These are phyloP conservation scores for Cichlasoma orientale DNA, from an alignment of 2,797 vertebrate genomes.

Conservation along the genomic window DNA sequence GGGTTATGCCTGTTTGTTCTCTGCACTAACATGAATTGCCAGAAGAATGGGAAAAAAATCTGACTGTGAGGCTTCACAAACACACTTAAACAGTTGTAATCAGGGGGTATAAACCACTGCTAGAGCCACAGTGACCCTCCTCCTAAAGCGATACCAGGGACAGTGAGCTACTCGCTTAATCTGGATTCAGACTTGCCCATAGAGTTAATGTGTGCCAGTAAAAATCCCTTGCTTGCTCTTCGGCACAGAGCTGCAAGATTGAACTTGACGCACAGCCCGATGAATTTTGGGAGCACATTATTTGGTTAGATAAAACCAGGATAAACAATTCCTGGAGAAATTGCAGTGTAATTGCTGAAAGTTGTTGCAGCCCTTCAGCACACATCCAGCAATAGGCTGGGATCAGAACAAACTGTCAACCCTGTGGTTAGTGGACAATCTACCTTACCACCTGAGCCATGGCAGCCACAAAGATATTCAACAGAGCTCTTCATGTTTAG, in stretches of 20 bases:
- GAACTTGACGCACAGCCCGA: neutral
- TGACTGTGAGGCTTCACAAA: neutral
- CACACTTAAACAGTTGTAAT: neutral
- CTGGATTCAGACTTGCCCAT: neutral
- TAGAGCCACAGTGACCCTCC: neutral
- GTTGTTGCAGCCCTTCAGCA: neutral
- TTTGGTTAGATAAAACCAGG: neutral
- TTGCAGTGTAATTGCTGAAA: neutral
- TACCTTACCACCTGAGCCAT: neutral
- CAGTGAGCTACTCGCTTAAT: neutral
- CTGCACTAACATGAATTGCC: neutral
- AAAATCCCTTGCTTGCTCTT: neutral
- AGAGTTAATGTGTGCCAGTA: neutral
- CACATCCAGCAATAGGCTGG: neutral
- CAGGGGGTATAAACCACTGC: neutral
- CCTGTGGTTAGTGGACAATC: neutral
- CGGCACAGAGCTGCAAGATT: neutral
- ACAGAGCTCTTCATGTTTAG: neutral
- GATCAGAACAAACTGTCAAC: neutral
- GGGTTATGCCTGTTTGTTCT: neutral
- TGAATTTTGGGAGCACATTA: neutral
- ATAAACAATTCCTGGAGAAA: constrained; percentile 2
- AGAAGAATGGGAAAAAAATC: neutral
- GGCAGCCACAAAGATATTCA: constrained; percentile 2
- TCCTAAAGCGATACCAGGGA: neutral